Evolutionary conservation across 2,113 vertebrate genomes (phyloP), one percentile per base, ranked within the genome.

Genomic region (Propithecus coquereli): DNA sequence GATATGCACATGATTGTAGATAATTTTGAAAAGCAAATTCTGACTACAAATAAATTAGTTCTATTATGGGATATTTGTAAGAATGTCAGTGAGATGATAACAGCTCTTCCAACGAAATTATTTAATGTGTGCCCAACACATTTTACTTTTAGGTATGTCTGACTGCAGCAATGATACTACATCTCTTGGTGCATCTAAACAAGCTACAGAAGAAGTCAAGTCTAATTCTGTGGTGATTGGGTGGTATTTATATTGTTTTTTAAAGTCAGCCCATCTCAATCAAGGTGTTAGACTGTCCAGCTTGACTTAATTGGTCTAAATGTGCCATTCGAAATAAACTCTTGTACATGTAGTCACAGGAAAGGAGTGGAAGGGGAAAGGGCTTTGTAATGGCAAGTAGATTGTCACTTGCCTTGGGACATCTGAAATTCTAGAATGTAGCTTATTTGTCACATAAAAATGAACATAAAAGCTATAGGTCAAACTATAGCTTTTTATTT

Each of bases 61-160:
- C 45, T 79, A 23, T 77, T 93, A 14, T 81, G 23, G 68, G 57
- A 52, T 93, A 71, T 86, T 91, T 93, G 47, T 76, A 86, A 93
- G 54, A 93, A 34, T 90, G 25, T 93, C 45, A 8, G 17, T 90
- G 50, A 95, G 52, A 16, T 76, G 32, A 50, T 59, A 27, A 27
- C 1, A 87, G 25, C 8, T 77, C 50, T 95, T 86, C 84, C 40
- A 81, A 87, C 91, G 87, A 87, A 96, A 65, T 37, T n/a, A 96
- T 85, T 98, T 98, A 98, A 98, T 97, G 47, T 95, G 87, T 97
- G 90, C 97, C 94, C 91, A 98, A 98, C 96, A 96, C 98, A 95
- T 98, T 98, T 98, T 96, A 90, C 98, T 99, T 99, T 97, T 98
- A 98, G 98, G 97, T 98, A 98, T 99, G 98, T 99, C 98, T 98